Evolutionary conservation across 2,888 invertebrate species (phyloP), one percentile per base, ranked within the genome.

Genomic region (Seira sanloemensis): DNA sequence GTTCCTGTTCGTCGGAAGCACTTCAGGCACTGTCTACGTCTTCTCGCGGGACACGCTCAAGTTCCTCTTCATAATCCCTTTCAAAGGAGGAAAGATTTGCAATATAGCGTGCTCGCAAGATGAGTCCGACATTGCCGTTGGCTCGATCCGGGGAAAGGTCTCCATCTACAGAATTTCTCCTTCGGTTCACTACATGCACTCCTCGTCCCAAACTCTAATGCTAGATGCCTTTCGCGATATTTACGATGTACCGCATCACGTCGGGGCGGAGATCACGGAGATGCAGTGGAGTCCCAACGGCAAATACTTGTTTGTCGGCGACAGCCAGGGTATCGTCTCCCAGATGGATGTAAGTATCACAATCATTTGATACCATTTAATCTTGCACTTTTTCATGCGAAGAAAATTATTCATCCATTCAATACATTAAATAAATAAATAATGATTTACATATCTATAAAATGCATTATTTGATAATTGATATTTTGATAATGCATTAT

Each of bases 11-110:
- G 84, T 89, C n/a, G 89, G 89, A 5, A 85, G 86, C 46, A 86
- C 86, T 7, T 88, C 88, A 12, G 89, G 89, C 46, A 86, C 87
- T 2, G 86, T 88, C 0, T 88, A 88, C 71, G 84, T 89, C 4
- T 88, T 88, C 76, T 86, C 86, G n/a, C 73, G 89, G 54, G 88
- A 88, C 23, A 79, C 84, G 21, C 80, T 88, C 54, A 79, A 86
- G 37, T 88, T 88, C 75, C 68, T 86, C 19, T 86, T 88, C 72
- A 87, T 88, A 18, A 88, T 89, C 58, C 88, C 88, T 0, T 89
- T 86, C 80, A 89, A 88, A 84, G 88, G 88, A 46, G 89, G 88
- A n/a, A 88, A 88, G 79, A 88, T 89, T 4, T 89, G 88, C 73
- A 67, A 69, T 46, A 85, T 89, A 21, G 75, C 87, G 2, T 85